Evolutionary conservation across 2,888 invertebrate genomes (phyloP).

Genomic region (Suillia variegata): DNA sequence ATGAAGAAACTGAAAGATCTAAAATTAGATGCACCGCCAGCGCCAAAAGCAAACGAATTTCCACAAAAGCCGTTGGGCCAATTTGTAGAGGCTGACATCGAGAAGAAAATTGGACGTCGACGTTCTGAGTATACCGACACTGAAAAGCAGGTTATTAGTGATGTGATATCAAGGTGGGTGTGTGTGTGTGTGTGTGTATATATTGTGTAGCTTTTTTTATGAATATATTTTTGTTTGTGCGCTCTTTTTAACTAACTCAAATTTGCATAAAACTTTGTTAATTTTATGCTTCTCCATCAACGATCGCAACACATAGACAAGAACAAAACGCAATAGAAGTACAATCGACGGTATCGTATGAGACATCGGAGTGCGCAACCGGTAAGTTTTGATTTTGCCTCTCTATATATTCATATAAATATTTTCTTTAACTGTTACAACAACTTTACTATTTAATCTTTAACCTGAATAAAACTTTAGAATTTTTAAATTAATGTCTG

Average conservation of each 20-base stretch:
- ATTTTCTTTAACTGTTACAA: not conserved
- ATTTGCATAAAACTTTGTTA: too few relatives aligned
- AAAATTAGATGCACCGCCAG: slow-evolving; percentile 84
- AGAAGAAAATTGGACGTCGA: slow-evolving; percentile 79
- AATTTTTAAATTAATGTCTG: not conserved
- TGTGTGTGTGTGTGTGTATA: not conserved
- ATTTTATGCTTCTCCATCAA: not conserved
- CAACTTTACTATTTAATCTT: slow-evolving; percentile 27
- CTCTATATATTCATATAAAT: not conserved
- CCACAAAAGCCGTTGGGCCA: slow-evolving; percentile 83
- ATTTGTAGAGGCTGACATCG: slow-evolving; percentile 80
- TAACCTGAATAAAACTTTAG: slow-evolving; percentile 1
- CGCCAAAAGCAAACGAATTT: slow-evolving; percentile 77
- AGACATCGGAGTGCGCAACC: slow-evolving; percentile 60
- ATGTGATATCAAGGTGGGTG: slow-evolving; percentile 69
- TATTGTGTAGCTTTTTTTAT: not conserved
- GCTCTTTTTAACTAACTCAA: too few relatives aligned
- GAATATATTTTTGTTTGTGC: too few relatives aligned
- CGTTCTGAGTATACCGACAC: slow-evolving; percentile 80
- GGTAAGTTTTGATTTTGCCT: slow-evolving; percentile 43
- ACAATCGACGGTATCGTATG: slow-evolving; percentile 60
- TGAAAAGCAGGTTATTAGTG: slow-evolving; percentile 77
- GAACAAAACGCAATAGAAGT: slow-evolving; percentile 60
- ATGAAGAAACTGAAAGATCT: slow-evolving; percentile 86
- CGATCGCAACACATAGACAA: too few relatives aligned